These are phyloP conservation scores for Chrysopa pallens DNA, from an alignment of 1,140 invertebrate species.

Conservation along the genomic window DNA sequence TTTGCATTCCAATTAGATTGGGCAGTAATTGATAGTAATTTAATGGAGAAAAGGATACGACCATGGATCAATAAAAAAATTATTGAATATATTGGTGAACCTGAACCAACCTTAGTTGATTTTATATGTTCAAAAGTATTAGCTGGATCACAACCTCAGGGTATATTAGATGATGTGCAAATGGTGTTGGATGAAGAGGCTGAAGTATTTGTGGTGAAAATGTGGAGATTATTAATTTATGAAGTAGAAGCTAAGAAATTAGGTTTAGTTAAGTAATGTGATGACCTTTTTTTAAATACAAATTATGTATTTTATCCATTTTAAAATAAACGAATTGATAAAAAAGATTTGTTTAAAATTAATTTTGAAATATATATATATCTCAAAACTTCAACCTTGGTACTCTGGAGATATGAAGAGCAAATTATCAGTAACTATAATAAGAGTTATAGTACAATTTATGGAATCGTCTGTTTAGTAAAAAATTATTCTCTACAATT, in stretches of 20 bases:
- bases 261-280: constrained; percentile 50
- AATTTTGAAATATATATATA: no score
- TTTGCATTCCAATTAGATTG: constrained; percentile 91
- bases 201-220: constrained; percentile 98
- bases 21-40: constrained; percentile 41
- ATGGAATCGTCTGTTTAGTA: no score
- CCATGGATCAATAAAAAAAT: constrained; percentile 99
- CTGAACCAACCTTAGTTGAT: constrained; percentile 93
- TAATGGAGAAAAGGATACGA: constrained; percentile 94
- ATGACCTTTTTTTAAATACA: no score
- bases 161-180: constrained; percentile 93
- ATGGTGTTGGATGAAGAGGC: constrained; percentile 99
- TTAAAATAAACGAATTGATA: no score
- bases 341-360: no score
- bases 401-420: no score
- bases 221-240: constrained; percentile 98
- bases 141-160: constrained; percentile 77
- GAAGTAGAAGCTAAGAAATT: constrained; percentile 97
- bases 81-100: constrained; percentile 97
- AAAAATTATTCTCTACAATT: no score
- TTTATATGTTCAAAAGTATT: constrained; percentile 98
- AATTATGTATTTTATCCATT: no score
- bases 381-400: no score
- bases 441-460: no score
- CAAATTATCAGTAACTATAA: no score